Base-by-base conservation (phyloP, 2,888 invertebrate species). In the Dorcus parallelipipedus region DNA sequence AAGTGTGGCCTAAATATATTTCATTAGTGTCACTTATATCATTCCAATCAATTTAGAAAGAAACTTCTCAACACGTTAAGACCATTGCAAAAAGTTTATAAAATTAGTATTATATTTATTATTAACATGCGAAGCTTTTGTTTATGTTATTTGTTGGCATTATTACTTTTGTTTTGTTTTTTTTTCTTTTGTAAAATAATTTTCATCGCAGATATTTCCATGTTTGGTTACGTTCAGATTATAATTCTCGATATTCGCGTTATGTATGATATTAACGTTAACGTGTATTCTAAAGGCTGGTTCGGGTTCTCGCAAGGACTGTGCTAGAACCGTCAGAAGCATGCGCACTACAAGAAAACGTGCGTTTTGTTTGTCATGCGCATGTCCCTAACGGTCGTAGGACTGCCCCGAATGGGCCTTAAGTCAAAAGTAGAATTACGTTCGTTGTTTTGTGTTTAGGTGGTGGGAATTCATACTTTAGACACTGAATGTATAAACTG, bases 391-490 rank as follows among this genome's bases (percentile, higher is more conserved):
- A 20, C 20, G 20, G 20, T 20, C 2, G 20, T 3, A 20, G 20
- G 20, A 20, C 20, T 20, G 20, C 20, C 3, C 20, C 20, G 20
- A 20, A 20, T 3, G 20, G 3, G 20, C 20, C 3, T 20, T 20
- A 33, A 33, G 26, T 33, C 26, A 33, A 33, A 33, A 33, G 26
- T 33, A 33, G 26, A 33, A 33, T 33, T 33, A 33, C 7, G 5
- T 33, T 33, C 26, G 26, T 33, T 33, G 26, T 33, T 33, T 33
- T 33, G 26, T 33, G 26, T 51, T 54, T 45, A 39, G 54, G 54
- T 54, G 54, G 54, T 47, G 54, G 54, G 45, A 38, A 47, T 54
- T 33, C 45, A 45, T 54, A 38, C 38, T 45, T 38, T 45, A 43
- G 33, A 45, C 38, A 54, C 47, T 54, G 38, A 45, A 45, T 54